A percentile compares a stretch with the other conserved stretches of the same genome.
Evolutionary conservation across 2,888 invertebrate species (phyloP).

Genomic region (Imbricaverruca yamaguchii): DNA sequence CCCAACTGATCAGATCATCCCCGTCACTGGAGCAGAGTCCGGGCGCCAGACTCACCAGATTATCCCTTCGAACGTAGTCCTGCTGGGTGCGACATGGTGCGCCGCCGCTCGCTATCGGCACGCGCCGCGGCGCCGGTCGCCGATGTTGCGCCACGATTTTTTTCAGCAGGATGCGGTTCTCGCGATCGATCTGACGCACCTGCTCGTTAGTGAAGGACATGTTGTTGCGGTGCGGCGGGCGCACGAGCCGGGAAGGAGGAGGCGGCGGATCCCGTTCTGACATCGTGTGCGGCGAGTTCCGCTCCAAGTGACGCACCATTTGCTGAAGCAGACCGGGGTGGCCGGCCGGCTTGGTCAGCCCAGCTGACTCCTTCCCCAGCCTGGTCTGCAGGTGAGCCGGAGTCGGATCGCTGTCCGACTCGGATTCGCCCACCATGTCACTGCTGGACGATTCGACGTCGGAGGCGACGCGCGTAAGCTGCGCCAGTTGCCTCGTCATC

Average conservation of each 20-base stretch:
- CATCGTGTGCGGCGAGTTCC: background rate
- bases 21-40: too few species aligned
- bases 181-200: conserved; percentile 43
- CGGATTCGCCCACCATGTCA: background rate
- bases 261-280: background rate
- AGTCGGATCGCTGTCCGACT: background rate
- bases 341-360: background rate
- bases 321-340: background rate
- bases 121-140: background rate
- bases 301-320: background rate
- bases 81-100: background rate
- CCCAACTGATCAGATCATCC: too few species aligned
- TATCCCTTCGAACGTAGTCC: background rate
- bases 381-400: background rate
- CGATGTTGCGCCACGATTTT: conserved; percentile 40
- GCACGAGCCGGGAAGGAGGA: background rate
- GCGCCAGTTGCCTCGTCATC: background rate
- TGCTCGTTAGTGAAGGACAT: conserved; percentile 45
- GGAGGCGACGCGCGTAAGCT: background rate
- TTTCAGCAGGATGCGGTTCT: conserved; percentile 44
- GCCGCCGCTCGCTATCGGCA: background rate
- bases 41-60: background rate
- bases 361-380: background rate
- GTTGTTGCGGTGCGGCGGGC: conserved; percentile 37
- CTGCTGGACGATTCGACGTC: background rate